Percentiles rank a stretch among this genome's conserved stretches.
Evolutionary conservation across 2,113 vertebrate species (phyloP).

Genomic region (Pluvialis apricaria): DNA sequence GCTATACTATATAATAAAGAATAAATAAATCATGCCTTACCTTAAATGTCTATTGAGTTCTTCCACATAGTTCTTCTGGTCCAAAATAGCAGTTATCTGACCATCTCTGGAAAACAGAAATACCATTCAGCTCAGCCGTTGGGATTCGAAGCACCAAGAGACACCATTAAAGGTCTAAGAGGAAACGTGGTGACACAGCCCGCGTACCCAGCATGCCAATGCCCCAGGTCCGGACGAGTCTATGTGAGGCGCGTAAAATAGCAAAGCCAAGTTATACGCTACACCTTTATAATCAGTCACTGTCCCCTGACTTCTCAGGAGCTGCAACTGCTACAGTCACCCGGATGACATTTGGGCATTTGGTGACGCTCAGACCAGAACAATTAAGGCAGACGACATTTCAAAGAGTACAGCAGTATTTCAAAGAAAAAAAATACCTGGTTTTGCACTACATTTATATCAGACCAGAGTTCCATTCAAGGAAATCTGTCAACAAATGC

Average conservation of each 20-base stretch:
- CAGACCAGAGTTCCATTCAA: background rate
- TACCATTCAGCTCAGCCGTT: background rate
- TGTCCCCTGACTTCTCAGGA: background rate
- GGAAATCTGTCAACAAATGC: background rate
- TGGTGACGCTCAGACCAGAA: background rate
- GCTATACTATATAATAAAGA: background rate
- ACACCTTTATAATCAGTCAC: background rate
- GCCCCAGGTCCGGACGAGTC: rapidly evolving
- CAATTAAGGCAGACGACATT: too few relatives aligned
- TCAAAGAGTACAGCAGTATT: background rate
- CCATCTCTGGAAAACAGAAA: slow-evolving; percentile 79
- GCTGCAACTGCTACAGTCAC: too few relatives aligned
- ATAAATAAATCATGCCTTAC: slow-evolving; percentile 59
- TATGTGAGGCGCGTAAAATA: rapidly evolving
- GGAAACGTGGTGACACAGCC: rapidly evolving
- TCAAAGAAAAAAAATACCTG: background rate
- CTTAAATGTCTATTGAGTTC: slow-evolving; percentile 98
- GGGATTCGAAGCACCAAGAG: background rate
- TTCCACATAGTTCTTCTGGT: slow-evolving; percentile 99
- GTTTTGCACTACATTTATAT: background rate
- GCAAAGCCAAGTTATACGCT: background rate
- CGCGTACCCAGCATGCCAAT: rapidly evolving
- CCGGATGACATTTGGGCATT: too few relatives aligned
- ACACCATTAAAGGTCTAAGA: background rate
- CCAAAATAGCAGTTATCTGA: slow-evolving; percentile 97